Evolutionary conservation across 2,888 invertebrate genomes (phyloP).

Genomic region (Dromius quadrimaculatus): DNA sequence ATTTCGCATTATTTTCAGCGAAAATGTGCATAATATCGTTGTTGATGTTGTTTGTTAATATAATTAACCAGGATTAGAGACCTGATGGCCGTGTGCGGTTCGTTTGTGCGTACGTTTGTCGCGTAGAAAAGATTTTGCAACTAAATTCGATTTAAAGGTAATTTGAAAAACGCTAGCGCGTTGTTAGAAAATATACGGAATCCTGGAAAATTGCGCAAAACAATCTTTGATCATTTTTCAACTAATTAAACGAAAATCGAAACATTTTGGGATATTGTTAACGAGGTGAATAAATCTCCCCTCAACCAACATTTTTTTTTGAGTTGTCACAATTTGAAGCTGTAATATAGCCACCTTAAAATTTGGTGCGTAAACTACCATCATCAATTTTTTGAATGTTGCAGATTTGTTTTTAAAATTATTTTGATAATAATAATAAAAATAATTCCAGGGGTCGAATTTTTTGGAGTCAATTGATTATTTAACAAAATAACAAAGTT

Average conservation of each 20-base stretch:
- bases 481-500: constrained; percentile 18
- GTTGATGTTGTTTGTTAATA: constrained; percentile 56
- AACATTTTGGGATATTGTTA: constrained; percentile 16
- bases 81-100: constrained; percentile 48
- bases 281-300: background rate
- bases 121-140: constrained; percentile 1
- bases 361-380: no score
- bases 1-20: constrained; percentile 52
- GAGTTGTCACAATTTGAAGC: background rate
- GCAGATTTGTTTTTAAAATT: no score
- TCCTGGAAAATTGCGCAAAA: constrained; percentile 1
- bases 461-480: no score
- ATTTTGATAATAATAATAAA: no score
- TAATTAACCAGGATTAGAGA: constrained; percentile 59
- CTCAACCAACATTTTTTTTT: background rate
- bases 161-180: constrained; percentile 15
- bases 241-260: constrained; percentile 33
- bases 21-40: constrained; percentile 55
- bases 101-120: constrained; percentile 38
- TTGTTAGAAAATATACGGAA: background rate
- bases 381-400: no score
- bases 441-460: no score
- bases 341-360: no score
- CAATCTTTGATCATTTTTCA: constrained; percentile 24
- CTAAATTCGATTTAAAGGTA: background rate